Conservation (phyloP, 2,888 invertebrate genomes). For the Papilio elwesi region DNA sequence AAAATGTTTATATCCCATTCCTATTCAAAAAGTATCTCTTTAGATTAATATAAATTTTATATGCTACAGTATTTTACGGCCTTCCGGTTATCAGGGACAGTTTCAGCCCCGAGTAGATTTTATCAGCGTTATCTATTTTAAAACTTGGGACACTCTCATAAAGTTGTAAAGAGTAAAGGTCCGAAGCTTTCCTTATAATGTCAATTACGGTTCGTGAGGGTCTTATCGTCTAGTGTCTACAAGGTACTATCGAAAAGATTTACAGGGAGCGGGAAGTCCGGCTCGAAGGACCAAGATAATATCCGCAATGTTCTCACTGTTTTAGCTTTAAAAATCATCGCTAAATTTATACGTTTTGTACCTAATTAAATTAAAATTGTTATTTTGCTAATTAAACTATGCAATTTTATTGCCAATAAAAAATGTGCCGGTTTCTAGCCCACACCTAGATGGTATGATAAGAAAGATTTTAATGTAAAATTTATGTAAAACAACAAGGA, state of each 20-base stretch:
- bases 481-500: constrained; percentile 6
- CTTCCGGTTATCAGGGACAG: constrained; percentile 38
- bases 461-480: constrained; percentile 1
- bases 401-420: constrained; percentile 1
- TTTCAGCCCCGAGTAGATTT: constrained; percentile 40
- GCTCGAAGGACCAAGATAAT: constrained; percentile 55
- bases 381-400: neutral
- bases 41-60: too few relatives aligned
- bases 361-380: neutral
- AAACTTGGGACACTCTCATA: constrained; percentile 55
- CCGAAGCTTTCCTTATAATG: constrained; percentile 70
- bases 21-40: too few relatives aligned
- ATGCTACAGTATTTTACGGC: neutral
- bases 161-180: constrained; percentile 57
- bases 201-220: constrained; percentile 75
- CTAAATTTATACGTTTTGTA: neutral
- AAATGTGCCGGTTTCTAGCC: neutral
- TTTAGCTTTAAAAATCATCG: constrained; percentile 27
- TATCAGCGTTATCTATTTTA: constrained; percentile 62
- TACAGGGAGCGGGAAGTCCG: constrained; percentile 66
- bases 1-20: too few relatives aligned
- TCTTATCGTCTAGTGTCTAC: constrained; percentile 67
- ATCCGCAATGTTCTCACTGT: constrained; percentile 58
- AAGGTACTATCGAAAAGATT: constrained; percentile 71
- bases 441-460: constrained; percentile 1